Conservation (phyloP, 2,113 vertebrate species). For the Pitta sordida region DNA sequence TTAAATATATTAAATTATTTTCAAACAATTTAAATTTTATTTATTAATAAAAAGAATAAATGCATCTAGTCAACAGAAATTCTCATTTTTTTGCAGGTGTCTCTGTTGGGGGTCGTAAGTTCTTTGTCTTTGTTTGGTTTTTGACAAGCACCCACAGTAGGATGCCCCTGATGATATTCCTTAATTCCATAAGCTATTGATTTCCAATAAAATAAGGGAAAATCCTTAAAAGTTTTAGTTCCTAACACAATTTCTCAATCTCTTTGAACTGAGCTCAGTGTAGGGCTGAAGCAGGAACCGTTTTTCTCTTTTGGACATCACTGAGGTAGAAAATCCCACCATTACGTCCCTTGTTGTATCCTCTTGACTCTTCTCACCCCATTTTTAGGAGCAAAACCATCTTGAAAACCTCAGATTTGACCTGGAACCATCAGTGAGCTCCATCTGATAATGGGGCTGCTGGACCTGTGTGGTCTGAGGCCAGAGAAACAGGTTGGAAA, state of each 20-base stretch:
- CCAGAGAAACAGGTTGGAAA: conserved; percentile 27
- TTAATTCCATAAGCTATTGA: neutral
- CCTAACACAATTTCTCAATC: neutral
- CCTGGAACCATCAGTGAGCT: neutral
- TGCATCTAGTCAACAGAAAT: neutral
- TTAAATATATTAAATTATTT: too few relatives aligned
- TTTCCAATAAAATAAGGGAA: neutral
- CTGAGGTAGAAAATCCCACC: neutral
- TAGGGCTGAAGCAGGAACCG: neutral
- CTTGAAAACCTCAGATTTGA: neutral
- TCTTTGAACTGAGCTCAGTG: neutral
- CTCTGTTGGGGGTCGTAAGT: neutral
- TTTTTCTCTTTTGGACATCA: neutral
- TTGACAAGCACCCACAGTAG: neutral
- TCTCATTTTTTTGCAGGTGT: neutral
- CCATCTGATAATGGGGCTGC: neutral
- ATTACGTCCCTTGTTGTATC: accelerated
- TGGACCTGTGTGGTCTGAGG: conserved; percentile 60
- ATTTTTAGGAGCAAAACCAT: neutral
- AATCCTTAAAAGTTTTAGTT: neutral
- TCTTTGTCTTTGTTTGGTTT: neutral
- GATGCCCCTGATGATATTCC: neutral
- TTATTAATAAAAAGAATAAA: neutral
- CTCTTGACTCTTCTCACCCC: neutral
- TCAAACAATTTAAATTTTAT: too few relatives aligned